Conservation (phyloP, 2,888 invertebrate genomes). For the Entomobrya proxima region DNA sequence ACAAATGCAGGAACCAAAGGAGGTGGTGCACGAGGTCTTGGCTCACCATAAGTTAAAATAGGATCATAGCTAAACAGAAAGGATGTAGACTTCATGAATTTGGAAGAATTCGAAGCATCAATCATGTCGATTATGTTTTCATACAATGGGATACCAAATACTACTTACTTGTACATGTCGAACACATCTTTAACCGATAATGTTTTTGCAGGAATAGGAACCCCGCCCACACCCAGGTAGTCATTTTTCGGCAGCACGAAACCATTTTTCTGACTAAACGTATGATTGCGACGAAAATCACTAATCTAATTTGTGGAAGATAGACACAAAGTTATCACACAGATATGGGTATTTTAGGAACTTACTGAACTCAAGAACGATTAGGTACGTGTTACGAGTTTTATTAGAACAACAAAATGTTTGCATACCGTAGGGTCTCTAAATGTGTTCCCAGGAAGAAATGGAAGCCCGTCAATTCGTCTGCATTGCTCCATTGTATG, state of each 20-base stretch:
- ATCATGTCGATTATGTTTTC: background rate
- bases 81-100: background rate
- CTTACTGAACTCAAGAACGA: background rate
- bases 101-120: background rate
- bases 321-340: background rate
- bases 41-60: constrained; percentile 72
- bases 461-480: constrained; percentile 81
- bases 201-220: constrained; percentile 78
- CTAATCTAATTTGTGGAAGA: constrained; percentile 77
- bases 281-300: constrained; percentile 82
- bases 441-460: constrained; percentile 84
- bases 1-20: constrained; percentile 74
- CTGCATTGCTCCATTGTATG: constrained; percentile 59
- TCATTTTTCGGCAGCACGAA: constrained; percentile 81
- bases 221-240: constrained; percentile 81
- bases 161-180: constrained; percentile 72
- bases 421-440: constrained; percentile 81
- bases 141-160: background rate
- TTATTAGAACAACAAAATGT: too few relatives aligned
- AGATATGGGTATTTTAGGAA: background rate
- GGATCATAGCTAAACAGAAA: constrained; percentile 72
- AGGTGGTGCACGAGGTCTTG: constrained; percentile 66
- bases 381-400: background rate
- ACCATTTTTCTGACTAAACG: constrained; percentile 84
- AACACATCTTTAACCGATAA: constrained; percentile 71